Evolutionary conservation across 1,140 invertebrate species (phyloP).

Genomic region (Caligus rogercresseyi): DNA sequence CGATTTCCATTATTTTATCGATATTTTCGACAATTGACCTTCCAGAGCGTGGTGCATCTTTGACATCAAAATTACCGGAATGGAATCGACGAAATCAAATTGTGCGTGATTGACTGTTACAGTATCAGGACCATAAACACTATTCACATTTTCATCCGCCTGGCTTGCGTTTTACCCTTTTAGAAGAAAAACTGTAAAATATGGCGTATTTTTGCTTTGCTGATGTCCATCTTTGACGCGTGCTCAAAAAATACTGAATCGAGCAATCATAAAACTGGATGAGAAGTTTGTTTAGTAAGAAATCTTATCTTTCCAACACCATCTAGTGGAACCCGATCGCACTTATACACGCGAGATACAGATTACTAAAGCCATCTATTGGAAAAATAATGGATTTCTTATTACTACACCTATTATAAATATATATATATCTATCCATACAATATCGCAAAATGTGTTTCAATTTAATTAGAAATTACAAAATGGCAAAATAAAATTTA

Average conservation of each 20-base stretch:
- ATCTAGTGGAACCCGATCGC: background rate
- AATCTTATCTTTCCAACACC: background rate
- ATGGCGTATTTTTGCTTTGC: no score
- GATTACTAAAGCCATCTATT: background rate
- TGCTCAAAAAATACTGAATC: background rate
- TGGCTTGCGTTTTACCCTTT: background rate
- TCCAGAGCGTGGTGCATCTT: background rate
- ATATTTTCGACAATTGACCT: background rate
- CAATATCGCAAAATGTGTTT: no score
- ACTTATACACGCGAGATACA: background rate
- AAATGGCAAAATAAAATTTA: no score
- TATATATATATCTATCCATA: no score
- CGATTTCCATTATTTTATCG: background rate
- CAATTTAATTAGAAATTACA: no score
- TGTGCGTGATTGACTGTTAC: background rate
- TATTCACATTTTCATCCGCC: background rate
- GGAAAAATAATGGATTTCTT: background rate
- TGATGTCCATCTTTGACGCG: no score
- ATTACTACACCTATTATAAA: background rate
- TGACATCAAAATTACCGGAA: background rate
- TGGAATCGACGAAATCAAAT: background rate
- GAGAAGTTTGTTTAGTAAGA: background rate
- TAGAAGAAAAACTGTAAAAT: background rate
- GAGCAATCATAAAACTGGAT: background rate
- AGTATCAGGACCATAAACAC: background rate